A percentile compares a stretch with the other conserved stretches of the same genome.
These are phyloP conservation scores for Pristionchus fissidentatus DNA, from an alignment of 2,888 invertebrate species.

Conservation along the genomic window DNA sequence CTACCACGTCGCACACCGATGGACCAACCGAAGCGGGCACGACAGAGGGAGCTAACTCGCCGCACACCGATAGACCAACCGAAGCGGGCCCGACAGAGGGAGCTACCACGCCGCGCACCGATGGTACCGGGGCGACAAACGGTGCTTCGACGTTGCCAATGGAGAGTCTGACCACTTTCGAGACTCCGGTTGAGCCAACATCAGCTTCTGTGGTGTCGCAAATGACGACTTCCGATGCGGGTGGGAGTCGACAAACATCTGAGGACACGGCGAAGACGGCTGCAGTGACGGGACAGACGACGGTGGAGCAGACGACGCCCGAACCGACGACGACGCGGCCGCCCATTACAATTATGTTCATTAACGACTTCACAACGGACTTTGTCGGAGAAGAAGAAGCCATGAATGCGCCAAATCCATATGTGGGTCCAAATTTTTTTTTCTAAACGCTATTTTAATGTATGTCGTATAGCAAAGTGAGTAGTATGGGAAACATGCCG, in stretches of 20 bases:
- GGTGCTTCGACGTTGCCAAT: background rate
- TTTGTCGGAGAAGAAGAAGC: background rate
- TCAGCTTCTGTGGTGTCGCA: background rate
- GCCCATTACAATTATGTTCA: background rate
- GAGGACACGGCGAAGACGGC: background rate
- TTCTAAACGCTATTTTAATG: background rate
- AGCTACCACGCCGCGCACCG: too few relatives aligned
- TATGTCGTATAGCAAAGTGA: too few relatives aligned
- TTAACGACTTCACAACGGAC: background rate
- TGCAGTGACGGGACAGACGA: background rate
- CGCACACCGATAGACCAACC: too few relatives aligned
- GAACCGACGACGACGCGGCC: background rate
- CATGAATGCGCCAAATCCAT: background rate
- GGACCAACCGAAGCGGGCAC: too few relatives aligned
- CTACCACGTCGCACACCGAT: background rate
- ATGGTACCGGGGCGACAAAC: too few relatives aligned
- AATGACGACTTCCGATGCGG: background rate
- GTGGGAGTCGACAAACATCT: background rate
- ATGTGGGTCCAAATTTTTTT: background rate
- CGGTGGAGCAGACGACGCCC: background rate
- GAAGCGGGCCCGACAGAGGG: too few relatives aligned
- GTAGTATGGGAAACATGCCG: too few relatives aligned
- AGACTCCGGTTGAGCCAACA: background rate
- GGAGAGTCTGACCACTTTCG: background rate
- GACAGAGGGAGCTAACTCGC: too few relatives aligned